Percentiles rank a stretch among this genome's conserved stretches.
Conservation (phyloP, 2,797 vertebrate genomes). For the Channa striata region DNA sequence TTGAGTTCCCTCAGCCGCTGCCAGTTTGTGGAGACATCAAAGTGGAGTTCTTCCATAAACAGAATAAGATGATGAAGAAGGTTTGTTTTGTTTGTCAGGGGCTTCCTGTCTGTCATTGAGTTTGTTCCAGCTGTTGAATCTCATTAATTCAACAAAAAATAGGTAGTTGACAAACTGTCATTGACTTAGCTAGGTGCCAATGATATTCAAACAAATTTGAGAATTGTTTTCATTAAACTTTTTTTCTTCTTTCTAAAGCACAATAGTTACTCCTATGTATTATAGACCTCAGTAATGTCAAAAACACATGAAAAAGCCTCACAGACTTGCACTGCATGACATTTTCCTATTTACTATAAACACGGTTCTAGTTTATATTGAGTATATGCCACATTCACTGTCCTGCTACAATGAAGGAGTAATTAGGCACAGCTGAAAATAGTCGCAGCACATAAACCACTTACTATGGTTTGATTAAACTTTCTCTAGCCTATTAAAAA, state of each 20-base stretch:
- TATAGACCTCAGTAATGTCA: neutral
- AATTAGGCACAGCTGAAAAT: constrained; percentile 23
- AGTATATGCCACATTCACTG: neutral
- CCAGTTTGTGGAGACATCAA: constrained; percentile 99
- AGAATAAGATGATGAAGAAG: constrained; percentile 99
- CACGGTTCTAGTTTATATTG: constrained; percentile 15
- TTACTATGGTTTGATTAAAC: constrained; percentile 19
- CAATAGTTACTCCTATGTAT: neutral
- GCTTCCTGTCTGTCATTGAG: neutral
- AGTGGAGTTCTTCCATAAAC: constrained; percentile 99
- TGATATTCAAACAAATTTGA: neutral
- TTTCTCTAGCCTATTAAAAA: neutral
- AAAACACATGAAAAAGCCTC: constrained; percentile 10
- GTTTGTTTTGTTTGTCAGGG: constrained; percentile 76
- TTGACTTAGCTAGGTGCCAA: neutral
- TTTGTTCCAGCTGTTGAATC: constrained; percentile 5
- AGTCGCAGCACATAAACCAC: neutral
- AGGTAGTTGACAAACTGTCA: constrained; percentile 2
- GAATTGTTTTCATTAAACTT: neutral
- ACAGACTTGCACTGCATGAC: neutral
- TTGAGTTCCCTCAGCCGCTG: constrained; percentile 97
- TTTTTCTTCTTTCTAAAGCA: neutral
- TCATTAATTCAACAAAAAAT: constrained; percentile 1
- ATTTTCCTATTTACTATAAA: neutral
- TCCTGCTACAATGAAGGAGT: constrained; percentile 14